A percentile compares a stretch with the other conserved stretches of the same genome.
Evolutionary conservation across 2,888 invertebrate species (phyloP).

Genomic region (Drosophila koepferae): DNA sequence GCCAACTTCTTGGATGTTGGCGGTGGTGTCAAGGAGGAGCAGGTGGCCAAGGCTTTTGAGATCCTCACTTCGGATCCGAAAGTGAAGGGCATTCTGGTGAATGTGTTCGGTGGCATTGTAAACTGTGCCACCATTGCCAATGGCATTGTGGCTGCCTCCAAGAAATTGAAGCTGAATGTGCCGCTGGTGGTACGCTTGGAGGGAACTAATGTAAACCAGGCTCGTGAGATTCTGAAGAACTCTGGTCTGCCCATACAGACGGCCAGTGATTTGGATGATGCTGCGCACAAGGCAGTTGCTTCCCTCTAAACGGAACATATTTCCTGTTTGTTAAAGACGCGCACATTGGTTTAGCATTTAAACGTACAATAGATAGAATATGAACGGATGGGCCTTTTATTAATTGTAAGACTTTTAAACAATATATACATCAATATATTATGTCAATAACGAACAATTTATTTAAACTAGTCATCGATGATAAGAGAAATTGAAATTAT

Average conservation of each 20-base stretch:
- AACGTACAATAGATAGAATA: slow-evolving; percentile 15
- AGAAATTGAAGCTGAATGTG: slow-evolving; percentile 91
- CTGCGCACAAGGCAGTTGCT: slow-evolving; percentile 94
- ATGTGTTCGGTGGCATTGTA: slow-evolving; percentile 99
- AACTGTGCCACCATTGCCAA: slow-evolving; percentile 98
- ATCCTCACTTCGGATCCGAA: slow-evolving; percentile 94
- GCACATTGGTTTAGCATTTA: slow-evolving; percentile 55
- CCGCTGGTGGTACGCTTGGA: slow-evolving; percentile 97
- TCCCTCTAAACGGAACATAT: slow-evolving; percentile 55
- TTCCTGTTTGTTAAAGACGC: slow-evolving; percentile 27
- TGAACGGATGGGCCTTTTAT: slow-evolving; percentile 20
- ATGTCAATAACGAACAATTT: not conserved
- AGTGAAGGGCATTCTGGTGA: slow-evolving; percentile 97
- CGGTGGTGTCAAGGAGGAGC: slow-evolving; percentile 96
- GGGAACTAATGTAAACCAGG: slow-evolving; percentile 96
- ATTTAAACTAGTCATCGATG: not conserved
- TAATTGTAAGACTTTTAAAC: slow-evolving; percentile 26
- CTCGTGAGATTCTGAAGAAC: slow-evolving; percentile 92
- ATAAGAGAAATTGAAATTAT: not conserved
- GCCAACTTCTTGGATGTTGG: slow-evolving; percentile 99
- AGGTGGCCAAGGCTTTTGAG: slow-evolving; percentile 96
- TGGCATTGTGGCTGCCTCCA: slow-evolving; percentile 96
- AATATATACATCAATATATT: slow-evolving; percentile 29
- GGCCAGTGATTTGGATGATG: slow-evolving; percentile 95
- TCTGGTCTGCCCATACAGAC: slow-evolving; percentile 94